These are phyloP conservation scores for Coturnix japonica DNA, from an alignment of 2,113 vertebrate genomes.

Conservation along the genomic window DNA sequence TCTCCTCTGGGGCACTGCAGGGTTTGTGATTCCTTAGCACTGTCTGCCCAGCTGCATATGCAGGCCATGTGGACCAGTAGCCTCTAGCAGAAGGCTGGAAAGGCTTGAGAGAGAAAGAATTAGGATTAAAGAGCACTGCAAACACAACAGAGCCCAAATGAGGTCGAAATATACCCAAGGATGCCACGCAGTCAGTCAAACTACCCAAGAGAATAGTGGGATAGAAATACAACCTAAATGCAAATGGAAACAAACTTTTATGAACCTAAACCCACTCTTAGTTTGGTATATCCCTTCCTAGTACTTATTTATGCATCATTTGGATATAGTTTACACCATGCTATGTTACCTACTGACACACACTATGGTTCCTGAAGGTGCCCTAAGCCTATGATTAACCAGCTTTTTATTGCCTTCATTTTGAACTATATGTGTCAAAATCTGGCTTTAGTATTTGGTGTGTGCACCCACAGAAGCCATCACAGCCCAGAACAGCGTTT, in stretches of 20 bases:
- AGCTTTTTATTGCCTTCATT: neutral
- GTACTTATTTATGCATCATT: neutral
- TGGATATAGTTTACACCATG: neutral
- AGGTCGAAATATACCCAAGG: neutral
- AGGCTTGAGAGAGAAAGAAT: neutral
- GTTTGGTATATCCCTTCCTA: neutral
- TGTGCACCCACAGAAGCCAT: neutral
- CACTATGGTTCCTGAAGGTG: neutral
- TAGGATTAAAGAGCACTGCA: neutral
- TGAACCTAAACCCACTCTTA: neutral
- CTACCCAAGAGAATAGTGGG: neutral
- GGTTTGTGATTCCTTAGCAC: constrained; percentile 60
- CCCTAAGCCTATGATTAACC: neutral
- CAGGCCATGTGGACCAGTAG: constrained; percentile 75
- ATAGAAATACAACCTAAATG: neutral
- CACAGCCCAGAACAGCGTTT: neutral
- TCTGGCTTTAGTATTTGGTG: neutral
- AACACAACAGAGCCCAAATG: neutral
- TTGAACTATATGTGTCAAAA: neutral
- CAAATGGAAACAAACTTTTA: neutral
- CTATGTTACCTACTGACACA: neutral
- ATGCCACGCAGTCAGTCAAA: neutral
- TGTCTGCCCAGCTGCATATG: constrained; percentile 60
- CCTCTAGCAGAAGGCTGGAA: neutral
- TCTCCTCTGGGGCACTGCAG: constrained; percentile 20